phyloP scores from a whole-genome alignment of 1,140 invertebrate species.

The Hirudo medicinalis region DNA sequence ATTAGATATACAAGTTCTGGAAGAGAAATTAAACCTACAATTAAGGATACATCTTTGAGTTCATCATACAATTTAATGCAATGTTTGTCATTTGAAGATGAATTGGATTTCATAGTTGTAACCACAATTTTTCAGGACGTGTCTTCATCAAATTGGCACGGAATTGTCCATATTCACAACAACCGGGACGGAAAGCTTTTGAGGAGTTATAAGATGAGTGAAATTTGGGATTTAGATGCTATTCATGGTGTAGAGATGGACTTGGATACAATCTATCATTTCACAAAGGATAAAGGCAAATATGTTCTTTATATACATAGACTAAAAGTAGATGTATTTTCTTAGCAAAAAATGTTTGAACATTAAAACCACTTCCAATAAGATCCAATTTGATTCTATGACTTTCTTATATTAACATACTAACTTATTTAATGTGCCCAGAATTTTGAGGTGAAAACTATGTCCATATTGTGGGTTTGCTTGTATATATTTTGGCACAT shows the following conservation, averaged over 20 bases:
- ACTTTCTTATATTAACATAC: no score
- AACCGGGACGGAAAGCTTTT: background rate
- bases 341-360: background rate
- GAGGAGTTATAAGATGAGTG: background rate
- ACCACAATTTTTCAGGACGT: background rate
- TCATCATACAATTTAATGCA: background rate
- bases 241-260: background rate
- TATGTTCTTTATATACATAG: slow-evolving; percentile 1
- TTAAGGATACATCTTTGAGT: background rate
- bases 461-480: background rate
- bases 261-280: slow-evolving; percentile 1
- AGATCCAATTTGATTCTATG: no score
- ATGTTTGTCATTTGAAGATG: background rate
- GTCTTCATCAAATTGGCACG: background rate
- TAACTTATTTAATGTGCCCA: background rate
- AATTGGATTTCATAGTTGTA: background rate
- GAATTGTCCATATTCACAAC: no score
- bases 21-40: background rate
- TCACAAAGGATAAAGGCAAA: background rate
- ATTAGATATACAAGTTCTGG: slow-evolving; percentile 4
- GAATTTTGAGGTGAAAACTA: background rate
- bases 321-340: background rate
- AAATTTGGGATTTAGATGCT: background rate
- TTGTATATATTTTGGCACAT: background rate
- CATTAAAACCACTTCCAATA: no score